Evolutionary conservation across 2,797 vertebrate species (phyloP).

Genomic region (Pseudochaenichthys georgianus): DNA sequence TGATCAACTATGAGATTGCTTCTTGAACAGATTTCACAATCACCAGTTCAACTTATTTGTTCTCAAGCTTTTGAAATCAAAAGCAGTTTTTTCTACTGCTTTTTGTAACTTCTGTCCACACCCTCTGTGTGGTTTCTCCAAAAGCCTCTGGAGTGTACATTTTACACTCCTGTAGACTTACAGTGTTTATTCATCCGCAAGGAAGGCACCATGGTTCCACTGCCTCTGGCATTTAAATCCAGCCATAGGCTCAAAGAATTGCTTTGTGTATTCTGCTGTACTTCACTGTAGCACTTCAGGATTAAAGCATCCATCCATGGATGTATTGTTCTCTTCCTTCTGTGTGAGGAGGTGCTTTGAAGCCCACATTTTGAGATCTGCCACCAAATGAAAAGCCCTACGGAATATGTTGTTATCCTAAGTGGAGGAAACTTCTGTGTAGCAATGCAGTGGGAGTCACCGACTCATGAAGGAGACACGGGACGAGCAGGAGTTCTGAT

Average conservation of each 20-base stretch:
- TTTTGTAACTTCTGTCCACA: constrained; percentile 41
- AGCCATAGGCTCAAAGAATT: constrained; percentile 31
- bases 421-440: too few relatives aligned
- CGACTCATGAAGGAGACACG: too few relatives aligned
- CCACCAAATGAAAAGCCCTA: constrained; percentile 11
- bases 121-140: constrained; percentile 27
- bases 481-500: too few relatives aligned
- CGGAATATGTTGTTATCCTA: neutral
- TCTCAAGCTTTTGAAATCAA: too few relatives aligned
- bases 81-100: constrained; percentile 13
- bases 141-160: constrained; percentile 29
- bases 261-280: constrained; percentile 37
- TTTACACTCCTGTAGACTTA: constrained; percentile 53
- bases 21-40: too few relatives aligned
- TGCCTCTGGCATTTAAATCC: constrained; percentile 34
- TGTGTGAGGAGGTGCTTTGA: constrained; percentile 32
- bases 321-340: constrained; percentile 34
- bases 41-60: too few relatives aligned
- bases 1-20: too few relatives aligned
- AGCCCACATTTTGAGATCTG: constrained; percentile 1
- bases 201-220: constrained; percentile 49
- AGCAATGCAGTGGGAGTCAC: too few relatives aligned
- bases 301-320: constrained; percentile 43
- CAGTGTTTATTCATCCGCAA: constrained; percentile 57
- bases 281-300: constrained; percentile 29